These are phyloP conservation scores for Hirtodrosophila duncani DNA, from an alignment of 2,888 invertebrate species.

Conservation along the genomic window DNA sequence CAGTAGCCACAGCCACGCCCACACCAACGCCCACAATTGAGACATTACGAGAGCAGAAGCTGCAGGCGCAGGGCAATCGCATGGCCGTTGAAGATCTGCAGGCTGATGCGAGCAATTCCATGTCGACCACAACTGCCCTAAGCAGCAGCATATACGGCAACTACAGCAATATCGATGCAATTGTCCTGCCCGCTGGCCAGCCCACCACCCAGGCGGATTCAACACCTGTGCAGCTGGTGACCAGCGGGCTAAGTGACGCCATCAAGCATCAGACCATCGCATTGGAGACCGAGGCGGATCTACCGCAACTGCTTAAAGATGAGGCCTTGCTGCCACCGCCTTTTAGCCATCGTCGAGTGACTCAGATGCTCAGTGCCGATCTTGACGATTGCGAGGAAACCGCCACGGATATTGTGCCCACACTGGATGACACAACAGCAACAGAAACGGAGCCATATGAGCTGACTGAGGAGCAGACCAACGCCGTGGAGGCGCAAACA, in stretches of 20 bases:
- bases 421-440: too few relatives aligned
- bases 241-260: constrained; percentile 41
- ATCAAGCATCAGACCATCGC: constrained; percentile 7
- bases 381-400: constrained; percentile 18
- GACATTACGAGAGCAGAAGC: constrained; percentile 3
- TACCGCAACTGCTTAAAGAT: constrained; percentile 66
- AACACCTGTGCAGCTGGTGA: constrained; percentile 53
- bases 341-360: constrained; percentile 55
- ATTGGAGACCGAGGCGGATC: constrained; percentile 23
- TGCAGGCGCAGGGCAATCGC: constrained; percentile 19
- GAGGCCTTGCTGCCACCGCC: constrained; percentile 53
- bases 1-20: constrained; percentile 13
- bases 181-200: constrained; percentile 66
- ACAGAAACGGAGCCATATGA: too few relatives aligned
- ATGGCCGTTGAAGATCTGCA: constrained; percentile 41
- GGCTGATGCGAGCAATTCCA: constrained; percentile 38
- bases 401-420: constrained; percentile 39
- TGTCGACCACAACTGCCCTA: constrained; percentile 39
- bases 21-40: constrained; percentile 25
- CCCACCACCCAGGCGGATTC: constrained; percentile 1
- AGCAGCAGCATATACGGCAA: constrained; percentile 21
- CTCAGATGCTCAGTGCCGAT: constrained; percentile 58
- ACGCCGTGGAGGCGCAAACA: constrained; percentile 11
- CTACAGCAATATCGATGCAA: constrained; percentile 65
- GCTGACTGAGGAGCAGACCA: constrained; percentile 1